phyloP scores from a whole-genome alignment of 2,888 invertebrate species.

The Lycaena phlaeas region DNA sequence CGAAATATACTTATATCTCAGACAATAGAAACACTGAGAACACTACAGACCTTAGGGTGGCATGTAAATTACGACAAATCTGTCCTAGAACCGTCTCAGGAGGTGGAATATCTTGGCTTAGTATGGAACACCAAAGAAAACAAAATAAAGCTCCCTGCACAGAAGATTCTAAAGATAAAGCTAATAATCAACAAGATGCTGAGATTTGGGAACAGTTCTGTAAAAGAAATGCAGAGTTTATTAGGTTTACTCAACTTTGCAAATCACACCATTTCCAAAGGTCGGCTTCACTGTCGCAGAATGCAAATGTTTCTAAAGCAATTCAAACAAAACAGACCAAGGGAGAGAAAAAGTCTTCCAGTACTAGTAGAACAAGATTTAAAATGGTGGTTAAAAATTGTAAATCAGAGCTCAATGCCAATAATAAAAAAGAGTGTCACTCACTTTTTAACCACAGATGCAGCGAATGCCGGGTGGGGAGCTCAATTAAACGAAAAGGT shows the following conservation, averaged over 20 bases:
- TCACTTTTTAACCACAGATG: constrained; percentile 19
- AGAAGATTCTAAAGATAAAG: constrained; percentile 6
- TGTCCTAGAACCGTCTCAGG: constrained; percentile 5
- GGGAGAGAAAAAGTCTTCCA: not conserved
- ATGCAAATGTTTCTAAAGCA: constrained; percentile 15
- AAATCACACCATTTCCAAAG: constrained; percentile 11
- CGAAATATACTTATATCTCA: not conserved
- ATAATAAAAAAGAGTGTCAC: constrained; percentile 13
- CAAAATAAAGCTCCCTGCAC: not conserved
- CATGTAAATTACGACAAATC: constrained; percentile 16
- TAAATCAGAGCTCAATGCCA: no score
- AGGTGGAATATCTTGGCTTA: constrained; percentile 16
- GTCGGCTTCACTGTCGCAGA: constrained; percentile 16
- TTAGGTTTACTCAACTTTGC: constrained; percentile 20
- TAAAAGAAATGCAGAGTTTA: constrained; percentile 12
- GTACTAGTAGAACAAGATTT: no score
- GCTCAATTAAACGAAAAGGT: constrained; percentile 15
- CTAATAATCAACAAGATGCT: not conserved
- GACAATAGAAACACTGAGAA: constrained; percentile 7
- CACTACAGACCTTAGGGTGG: constrained; percentile 16
- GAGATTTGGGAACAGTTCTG: constrained; percentile 1
- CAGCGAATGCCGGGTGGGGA: constrained; percentile 21
- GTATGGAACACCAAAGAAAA: constrained; percentile 12
- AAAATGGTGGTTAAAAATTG: no score
- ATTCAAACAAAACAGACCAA: not conserved